Conservation (phyloP, 1,140 invertebrate genomes). For the Paralvinella palmiformis region DNA sequence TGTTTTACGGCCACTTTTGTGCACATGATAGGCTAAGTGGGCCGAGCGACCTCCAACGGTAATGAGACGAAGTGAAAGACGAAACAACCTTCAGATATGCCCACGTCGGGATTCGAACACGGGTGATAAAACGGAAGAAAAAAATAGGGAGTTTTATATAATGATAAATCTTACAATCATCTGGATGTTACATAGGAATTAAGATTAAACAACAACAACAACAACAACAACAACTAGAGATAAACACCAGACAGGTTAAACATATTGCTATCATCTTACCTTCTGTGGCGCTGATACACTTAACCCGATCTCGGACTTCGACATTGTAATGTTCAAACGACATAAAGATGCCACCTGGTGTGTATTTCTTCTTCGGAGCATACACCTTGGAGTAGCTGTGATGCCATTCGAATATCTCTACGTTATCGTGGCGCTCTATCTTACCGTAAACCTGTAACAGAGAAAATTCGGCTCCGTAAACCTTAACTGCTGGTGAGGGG, state of each 20-base stretch:
- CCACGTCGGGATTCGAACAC: too few relatives aligned
- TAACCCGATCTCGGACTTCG: conserved; percentile 87
- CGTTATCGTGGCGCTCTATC: conserved; percentile 31
- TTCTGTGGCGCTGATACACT: conserved; percentile 86
- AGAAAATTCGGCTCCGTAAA: too few relatives aligned
- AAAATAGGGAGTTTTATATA: not conserved
- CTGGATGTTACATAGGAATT: too few relatives aligned
- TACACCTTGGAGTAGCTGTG: conserved; percentile 91
- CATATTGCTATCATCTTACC: conserved; percentile 46
- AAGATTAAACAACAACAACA: too few relatives aligned
- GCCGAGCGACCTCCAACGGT: too few relatives aligned
- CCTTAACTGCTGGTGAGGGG: too few relatives aligned
- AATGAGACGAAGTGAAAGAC: too few relatives aligned
- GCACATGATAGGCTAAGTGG: too few relatives aligned
- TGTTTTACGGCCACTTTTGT: too few relatives aligned
- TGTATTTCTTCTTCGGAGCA: conserved; percentile 78
- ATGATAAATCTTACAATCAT: not conserved
- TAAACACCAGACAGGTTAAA: not conserved
- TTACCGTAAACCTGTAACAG: conserved; percentile 39
- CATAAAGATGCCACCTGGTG: conserved; percentile 81
- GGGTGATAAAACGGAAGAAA: too few relatives aligned
- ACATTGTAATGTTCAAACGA: conserved; percentile 98
- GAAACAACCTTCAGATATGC: too few relatives aligned
- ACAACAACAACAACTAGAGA: not conserved
- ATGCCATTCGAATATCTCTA: conserved; percentile 74